These are phyloP conservation scores for Apamea anceps DNA, from an alignment of 2,888 invertebrate species.

Conservation along the genomic window DNA sequence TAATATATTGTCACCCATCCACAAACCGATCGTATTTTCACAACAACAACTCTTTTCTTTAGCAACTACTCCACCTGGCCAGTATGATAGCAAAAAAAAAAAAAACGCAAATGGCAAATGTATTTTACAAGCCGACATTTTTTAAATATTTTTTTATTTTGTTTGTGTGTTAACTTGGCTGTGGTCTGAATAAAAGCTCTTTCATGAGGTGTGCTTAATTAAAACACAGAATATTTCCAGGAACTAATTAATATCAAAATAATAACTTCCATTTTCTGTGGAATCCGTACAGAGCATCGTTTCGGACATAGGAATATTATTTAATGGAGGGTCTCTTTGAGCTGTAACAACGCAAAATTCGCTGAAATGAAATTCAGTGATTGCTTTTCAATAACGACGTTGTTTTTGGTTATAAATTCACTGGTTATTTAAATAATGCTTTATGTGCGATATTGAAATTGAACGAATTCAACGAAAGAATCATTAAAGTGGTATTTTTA, in stretches of 20 bases:
- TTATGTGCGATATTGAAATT: not conserved
- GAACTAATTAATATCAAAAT: constrained; percentile 1
- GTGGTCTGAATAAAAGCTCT: not conserved
- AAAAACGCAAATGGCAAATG: not conserved
- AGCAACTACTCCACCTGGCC: not conserved
- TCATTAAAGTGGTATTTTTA: not conserved
- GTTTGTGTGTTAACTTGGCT: not conserved
- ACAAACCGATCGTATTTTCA: not conserved
- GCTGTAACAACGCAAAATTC: constrained; percentile 5
- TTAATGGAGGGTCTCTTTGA: constrained; percentile 2
- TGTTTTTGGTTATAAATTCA: constrained; percentile 17
- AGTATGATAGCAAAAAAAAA: not conserved
- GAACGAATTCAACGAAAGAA: not conserved
- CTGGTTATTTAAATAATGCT: not conserved
- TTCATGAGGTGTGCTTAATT: not conserved
- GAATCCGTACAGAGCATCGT: constrained; percentile 12
- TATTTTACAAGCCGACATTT: not conserved
- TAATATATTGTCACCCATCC: not conserved
- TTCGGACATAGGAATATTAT: not conserved
- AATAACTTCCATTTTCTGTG: constrained; percentile 3
- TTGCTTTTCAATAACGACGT: constrained; percentile 16
- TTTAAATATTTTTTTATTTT: not conserved
- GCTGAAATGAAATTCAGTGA: constrained; percentile 9
- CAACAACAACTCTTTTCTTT: not conserved
- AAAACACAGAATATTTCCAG: not conserved